Percentiles rank a stretch among this genome's conserved stretches.
phyloP scores from a whole-genome alignment of 2,113 vertebrate species.

The Mormyrus iriodes region DNA sequence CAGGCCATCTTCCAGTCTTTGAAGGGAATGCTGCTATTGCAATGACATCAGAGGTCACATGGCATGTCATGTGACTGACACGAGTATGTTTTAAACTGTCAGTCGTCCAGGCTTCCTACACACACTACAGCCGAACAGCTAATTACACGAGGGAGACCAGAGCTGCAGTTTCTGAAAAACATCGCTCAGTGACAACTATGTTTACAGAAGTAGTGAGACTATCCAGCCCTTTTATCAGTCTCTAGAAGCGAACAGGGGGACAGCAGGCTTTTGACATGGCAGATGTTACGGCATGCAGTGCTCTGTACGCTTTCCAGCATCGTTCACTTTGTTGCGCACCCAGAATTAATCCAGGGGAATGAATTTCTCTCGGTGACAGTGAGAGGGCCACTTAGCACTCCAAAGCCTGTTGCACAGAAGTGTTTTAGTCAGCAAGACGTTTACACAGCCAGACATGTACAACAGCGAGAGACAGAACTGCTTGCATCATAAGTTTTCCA shows the following conservation, averaged over 20 bases:
- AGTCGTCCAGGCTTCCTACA: not conserved
- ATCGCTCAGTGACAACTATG: not conserved
- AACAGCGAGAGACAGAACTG: not conserved
- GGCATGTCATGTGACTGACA: conserved; percentile 43
- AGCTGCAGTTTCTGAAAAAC: not conserved
- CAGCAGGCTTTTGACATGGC: not conserved
- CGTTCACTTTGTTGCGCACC: not conserved
- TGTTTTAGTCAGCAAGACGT: not conserved
- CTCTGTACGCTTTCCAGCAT: no score
- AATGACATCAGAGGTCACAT: conserved; percentile 55
- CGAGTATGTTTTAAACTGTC: conserved; percentile 10
- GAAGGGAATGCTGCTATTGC: conserved; percentile 50
- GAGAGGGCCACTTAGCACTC: not conserved
- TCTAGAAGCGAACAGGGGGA: not conserved
- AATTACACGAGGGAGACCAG: not conserved
- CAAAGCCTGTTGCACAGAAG: not conserved
- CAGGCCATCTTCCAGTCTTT: conserved; percentile 26
- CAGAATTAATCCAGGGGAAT: not conserved
- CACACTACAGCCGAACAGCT: not conserved
- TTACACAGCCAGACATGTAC: not conserved
- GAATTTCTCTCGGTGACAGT: not conserved
- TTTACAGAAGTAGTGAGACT: not conserved
- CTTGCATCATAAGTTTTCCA: not conserved
- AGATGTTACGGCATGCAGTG: not conserved
- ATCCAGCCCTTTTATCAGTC: not conserved